phyloP scores from a whole-genome alignment of 2,888 invertebrate species.

The Polyploca ridens region DNA sequence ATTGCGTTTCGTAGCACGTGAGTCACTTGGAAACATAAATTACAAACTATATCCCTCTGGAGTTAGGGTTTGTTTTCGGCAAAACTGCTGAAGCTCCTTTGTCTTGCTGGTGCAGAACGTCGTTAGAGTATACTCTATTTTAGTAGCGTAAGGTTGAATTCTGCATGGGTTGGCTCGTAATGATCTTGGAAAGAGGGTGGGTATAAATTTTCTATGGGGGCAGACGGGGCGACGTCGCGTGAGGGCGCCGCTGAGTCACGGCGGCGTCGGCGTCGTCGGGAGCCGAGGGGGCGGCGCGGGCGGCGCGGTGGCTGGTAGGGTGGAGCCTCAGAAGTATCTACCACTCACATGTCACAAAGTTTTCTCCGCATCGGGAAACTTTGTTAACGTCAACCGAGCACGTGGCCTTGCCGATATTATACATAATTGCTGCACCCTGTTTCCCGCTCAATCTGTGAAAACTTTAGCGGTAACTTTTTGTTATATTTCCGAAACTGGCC shows the following conservation, averaged over 20 bases:
- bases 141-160: constrained; percentile 56
- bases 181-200: constrained; percentile 81
- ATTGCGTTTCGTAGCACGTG: constrained; percentile 76
- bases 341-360: constrained; percentile 84
- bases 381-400: constrained; percentile 84
- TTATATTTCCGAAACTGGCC: neutral
- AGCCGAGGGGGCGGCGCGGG: constrained; percentile 43
- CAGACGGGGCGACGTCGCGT: constrained; percentile 83
- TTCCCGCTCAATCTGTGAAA: constrained; percentile 48
- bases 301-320: constrained; percentile 33
- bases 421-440: constrained; percentile 67
- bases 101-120: constrained; percentile 57
- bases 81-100: constrained; percentile 78
- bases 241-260: constrained; percentile 83
- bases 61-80: constrained; percentile 81
- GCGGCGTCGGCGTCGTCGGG: constrained; percentile 53
- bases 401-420: constrained; percentile 79
- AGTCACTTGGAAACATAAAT: constrained; percentile 75
- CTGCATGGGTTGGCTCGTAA: constrained; percentile 51
- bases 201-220: constrained; percentile 84
- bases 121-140: constrained; percentile 58
- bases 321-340: constrained; percentile 78
- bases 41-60: constrained; percentile 80
- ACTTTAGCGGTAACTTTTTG: constrained; percentile 13
- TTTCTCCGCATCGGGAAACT: constrained; percentile 83